These are phyloP conservation scores for Andrena praecox DNA, from an alignment of 2,888 invertebrate genomes.

Conservation along the genomic window DNA sequence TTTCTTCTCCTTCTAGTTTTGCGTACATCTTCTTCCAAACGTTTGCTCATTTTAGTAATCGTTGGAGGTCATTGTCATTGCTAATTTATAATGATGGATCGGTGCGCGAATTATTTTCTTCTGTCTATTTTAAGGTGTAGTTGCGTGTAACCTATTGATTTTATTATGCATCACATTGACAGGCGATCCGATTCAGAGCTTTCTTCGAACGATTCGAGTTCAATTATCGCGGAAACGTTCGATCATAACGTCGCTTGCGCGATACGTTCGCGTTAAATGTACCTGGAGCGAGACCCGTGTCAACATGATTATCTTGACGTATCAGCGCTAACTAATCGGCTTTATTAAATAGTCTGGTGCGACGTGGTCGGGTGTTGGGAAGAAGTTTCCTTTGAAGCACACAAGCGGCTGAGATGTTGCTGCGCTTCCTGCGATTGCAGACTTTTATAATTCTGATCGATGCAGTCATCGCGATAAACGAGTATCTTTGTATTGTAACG, in stretches of 20 bases:
- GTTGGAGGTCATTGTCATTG: neutral
- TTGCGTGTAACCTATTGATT: constrained; percentile 30
- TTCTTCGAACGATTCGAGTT: constrained; percentile 28
- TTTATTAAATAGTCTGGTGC: constrained; percentile 10
- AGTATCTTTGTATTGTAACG: neutral
- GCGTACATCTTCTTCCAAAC: constrained; percentile 8
- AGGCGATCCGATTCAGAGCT: constrained; percentile 18
- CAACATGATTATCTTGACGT: constrained; percentile 25
- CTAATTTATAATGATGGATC: constrained; percentile 2
- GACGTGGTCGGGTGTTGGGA: too few relatives aligned
- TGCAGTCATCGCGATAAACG: neutral
- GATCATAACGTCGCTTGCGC: constrained; percentile 3
- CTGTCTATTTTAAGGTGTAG: constrained; percentile 4
- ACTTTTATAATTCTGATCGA: neutral
- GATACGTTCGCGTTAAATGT: constrained; percentile 2
- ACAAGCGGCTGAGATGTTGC: neutral
- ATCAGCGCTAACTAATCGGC: constrained; percentile 13
- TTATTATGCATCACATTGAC: constrained; percentile 23
- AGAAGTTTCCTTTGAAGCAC: neutral
- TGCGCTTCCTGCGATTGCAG: neutral
- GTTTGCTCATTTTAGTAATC: constrained; percentile 23
- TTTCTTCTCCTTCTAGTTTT: constrained; percentile 33
- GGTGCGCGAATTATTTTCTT: neutral
- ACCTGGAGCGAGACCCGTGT: constrained; percentile 15
- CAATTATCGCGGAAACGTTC: constrained; percentile 19